A percentile compares a stretch with the other conserved stretches of the same genome.
Evolutionary conservation across 53 echinoderm and acorn worm species (phyloP).

Genomic region (Luidia sarsii): DNA sequence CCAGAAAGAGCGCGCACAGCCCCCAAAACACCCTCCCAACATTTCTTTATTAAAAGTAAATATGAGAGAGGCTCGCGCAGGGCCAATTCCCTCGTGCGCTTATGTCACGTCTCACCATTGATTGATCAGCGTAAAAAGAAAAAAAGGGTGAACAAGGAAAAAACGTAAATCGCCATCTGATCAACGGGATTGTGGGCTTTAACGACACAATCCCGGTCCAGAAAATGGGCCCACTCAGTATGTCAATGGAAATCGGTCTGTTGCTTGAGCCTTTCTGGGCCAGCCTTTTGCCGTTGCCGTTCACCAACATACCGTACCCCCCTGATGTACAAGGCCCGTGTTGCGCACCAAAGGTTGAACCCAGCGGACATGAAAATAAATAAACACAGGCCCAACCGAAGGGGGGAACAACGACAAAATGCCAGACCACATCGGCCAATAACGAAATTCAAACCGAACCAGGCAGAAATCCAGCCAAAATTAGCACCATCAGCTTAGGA

Average conservation of each 20-base stretch:
- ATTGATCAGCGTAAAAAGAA: slow-evolving; percentile 56
- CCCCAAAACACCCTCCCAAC: neutral
- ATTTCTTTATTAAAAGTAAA: slow-evolving; percentile 65
- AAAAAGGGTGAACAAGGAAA: too few species aligned
- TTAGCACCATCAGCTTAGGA: too few species aligned
- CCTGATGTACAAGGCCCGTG: too few species aligned
- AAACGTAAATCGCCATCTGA: slow-evolving; percentile 43
- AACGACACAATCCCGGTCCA: slow-evolving; percentile 40
- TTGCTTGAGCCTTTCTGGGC: too few species aligned
- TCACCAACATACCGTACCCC: too few species aligned
- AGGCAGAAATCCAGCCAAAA: neutral
- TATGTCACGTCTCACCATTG: slow-evolving; percentile 36
- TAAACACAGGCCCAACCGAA: too few species aligned
- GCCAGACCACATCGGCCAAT: slow-evolving; percentile 6
- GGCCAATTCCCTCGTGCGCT: slow-evolving; percentile 41
- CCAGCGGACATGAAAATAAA: too few species aligned
- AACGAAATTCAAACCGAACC: slow-evolving; percentile 25
- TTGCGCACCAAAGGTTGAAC: too few species aligned
- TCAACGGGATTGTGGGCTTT: slow-evolving; percentile 35
- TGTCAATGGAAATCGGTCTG: slow-evolving; percentile 29
- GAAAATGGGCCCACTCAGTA: slow-evolving; percentile 35
- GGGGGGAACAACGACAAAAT: too few species aligned
- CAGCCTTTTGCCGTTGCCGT: too few species aligned
- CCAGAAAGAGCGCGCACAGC: too few species aligned
- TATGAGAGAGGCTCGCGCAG: slow-evolving; percentile 49